Evolutionary conservation across 2,797 vertebrate species (phyloP).

Genomic region (Sebastolobus altivelis): DNA sequence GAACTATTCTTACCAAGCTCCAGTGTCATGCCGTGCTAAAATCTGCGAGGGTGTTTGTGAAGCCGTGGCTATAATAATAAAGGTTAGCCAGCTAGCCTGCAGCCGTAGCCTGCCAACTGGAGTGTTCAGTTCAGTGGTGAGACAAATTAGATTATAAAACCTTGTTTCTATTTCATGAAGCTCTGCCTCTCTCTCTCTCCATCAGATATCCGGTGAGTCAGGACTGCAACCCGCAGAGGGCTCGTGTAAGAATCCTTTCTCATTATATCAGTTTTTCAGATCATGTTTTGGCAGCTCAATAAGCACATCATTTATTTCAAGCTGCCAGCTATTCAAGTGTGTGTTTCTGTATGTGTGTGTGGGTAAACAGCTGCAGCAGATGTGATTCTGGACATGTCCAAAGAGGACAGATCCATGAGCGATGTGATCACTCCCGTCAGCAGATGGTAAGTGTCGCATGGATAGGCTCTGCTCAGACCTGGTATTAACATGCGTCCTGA

Average conservation of each 20-base stretch:
- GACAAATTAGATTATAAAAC: constrained; percentile 53
- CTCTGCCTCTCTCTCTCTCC: constrained; percentile 5
- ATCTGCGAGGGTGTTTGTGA: constrained; percentile 8
- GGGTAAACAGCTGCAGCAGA: constrained; percentile 58
- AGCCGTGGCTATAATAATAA: constrained; percentile 5
- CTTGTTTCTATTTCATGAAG: constrained; percentile 20
- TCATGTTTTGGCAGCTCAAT: neutral
- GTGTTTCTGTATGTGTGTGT: constrained; percentile 19
- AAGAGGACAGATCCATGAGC: constrained; percentile 56
- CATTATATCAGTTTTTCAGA: neutral
- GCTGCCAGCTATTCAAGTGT: neutral
- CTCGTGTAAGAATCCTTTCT: constrained; percentile 62
- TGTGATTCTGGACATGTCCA: constrained; percentile 58
- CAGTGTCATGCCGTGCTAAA: neutral
- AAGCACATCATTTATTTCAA: neutral
- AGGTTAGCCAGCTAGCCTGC: constrained; percentile 15
- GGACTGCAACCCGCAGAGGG: constrained; percentile 54
- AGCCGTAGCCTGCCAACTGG: constrained; percentile 6
- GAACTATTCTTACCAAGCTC: neutral
- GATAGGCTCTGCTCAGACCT: neutral
- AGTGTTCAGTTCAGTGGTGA: constrained; percentile 54
- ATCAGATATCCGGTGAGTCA: constrained; percentile 60
- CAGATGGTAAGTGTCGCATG: constrained; percentile 66
- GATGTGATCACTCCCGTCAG: constrained; percentile 51
- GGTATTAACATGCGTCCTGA: too few relatives aligned